Evolutionary conservation across 2,797 vertebrate genomes (phyloP).

Genomic region (Botia almorhae): DNA sequence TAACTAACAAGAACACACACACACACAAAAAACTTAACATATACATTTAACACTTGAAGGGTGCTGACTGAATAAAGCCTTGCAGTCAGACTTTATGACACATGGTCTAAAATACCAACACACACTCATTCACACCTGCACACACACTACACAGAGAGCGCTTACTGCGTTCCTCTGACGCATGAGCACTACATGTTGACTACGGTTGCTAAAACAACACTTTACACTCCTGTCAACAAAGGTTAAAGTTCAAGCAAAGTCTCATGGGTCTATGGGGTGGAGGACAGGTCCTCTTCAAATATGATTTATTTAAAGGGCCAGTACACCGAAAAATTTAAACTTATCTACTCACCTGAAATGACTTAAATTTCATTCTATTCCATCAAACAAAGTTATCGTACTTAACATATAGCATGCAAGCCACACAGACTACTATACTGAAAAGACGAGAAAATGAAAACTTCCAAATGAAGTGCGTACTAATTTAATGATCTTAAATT

Average conservation of each 20-base stretch:
- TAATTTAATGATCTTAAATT: too few species aligned
- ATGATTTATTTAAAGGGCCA: background rate
- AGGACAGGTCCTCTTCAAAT: conserved; percentile 2
- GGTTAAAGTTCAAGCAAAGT: conserved; percentile 73
- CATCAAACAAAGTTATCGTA: background rate
- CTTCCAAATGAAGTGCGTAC: too few species aligned
- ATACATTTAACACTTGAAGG: conserved; percentile 45
- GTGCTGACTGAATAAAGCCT: conserved; percentile 56
- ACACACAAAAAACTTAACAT: conserved; percentile 58
- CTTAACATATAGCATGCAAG: too few species aligned
- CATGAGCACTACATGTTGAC: conserved; percentile 51
- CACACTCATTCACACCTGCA: conserved; percentile 45
- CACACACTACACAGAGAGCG: conserved; percentile 45
- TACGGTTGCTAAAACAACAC: conserved; percentile 65
- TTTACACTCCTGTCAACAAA: conserved; percentile 70
- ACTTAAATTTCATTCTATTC: background rate
- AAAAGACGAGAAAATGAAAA: too few species aligned
- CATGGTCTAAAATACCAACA: conserved; percentile 33
- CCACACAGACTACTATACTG: background rate
- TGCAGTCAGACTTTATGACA: conserved; percentile 53
- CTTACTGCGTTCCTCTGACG: conserved; percentile 43
- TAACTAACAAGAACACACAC: conserved; percentile 22
- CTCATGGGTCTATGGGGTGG: background rate
- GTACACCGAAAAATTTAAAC: background rate
- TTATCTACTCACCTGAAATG: background rate